Conservation (phyloP, 2,888 invertebrate genomes). For the Philonicus albiceps region DNA sequence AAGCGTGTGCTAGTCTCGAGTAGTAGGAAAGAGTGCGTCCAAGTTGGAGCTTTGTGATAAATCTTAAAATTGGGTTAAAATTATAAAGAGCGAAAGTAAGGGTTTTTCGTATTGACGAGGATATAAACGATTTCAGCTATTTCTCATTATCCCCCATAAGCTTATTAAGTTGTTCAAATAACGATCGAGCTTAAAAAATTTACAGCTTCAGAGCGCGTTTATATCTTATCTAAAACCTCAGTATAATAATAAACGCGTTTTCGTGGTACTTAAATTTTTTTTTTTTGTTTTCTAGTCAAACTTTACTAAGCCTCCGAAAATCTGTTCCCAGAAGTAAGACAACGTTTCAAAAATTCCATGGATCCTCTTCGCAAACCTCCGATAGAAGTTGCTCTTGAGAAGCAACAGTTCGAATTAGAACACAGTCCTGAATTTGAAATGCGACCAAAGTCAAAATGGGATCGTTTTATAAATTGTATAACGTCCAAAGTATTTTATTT, state of each 20-base stretch:
- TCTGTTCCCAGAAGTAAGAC: not conserved
- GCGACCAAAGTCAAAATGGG: not conserved
- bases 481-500: not conserved
- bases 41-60: not conserved
- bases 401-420: not conserved
- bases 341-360: not conserved
- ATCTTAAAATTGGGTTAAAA: not conserved
- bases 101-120: not conserved
- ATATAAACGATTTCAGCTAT: no score
- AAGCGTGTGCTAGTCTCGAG: not conserved
- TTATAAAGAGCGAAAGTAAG: not conserved
- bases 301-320: not conserved
- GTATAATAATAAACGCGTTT: not conserved
- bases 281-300: not conserved
- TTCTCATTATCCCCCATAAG: no score
- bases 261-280: not conserved
- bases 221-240: not conserved
- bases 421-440: not conserved
- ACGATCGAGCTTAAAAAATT: not conserved
- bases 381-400: not conserved
- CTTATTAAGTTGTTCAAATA: not conserved
- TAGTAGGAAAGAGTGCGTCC: not conserved
- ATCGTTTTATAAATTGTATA: not conserved
- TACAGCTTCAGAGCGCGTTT: not conserved
- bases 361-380: not conserved